Conservation (phyloP, 2,888 invertebrate species). For the Listrodromus nycthemerus region DNA sequence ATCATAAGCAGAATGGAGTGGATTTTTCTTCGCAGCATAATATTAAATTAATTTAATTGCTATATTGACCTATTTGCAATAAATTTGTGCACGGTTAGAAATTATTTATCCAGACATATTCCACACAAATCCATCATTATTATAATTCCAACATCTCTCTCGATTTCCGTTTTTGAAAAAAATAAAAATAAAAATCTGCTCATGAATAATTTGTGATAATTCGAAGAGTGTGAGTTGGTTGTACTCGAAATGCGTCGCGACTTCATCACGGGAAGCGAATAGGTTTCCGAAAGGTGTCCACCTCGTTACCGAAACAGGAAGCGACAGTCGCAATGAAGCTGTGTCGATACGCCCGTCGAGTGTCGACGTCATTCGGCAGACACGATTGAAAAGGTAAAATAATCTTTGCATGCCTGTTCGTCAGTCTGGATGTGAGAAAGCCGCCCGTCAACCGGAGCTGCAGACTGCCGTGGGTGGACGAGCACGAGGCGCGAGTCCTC, state of each 20-base stretch:
- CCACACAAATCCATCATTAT: too few species aligned
- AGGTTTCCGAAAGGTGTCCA: conserved; percentile 1
- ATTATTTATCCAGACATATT: too few species aligned
- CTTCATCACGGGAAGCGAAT: not conserved
- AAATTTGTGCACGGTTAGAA: too few species aligned
- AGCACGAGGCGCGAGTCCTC: conserved; percentile 38
- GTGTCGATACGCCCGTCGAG: not conserved
- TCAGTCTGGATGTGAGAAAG: conserved; percentile 44
- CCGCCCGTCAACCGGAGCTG: conserved; percentile 30
- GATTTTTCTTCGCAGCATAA: too few species aligned
- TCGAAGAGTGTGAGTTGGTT: too few species aligned
- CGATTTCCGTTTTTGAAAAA: too few species aligned
- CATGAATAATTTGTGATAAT: too few species aligned
- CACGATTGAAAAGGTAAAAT: conserved; percentile 47
- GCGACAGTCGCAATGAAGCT: conserved; percentile 27
- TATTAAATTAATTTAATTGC: too few species aligned
- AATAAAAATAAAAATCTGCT: not conserved
- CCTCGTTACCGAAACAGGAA: conserved; percentile 3
- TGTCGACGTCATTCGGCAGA: conserved; percentile 39
- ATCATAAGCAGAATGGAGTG: too few species aligned
- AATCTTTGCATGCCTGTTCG: conserved; percentile 32
- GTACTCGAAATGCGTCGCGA: not conserved
- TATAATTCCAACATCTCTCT: too few species aligned
- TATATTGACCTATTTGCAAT: too few species aligned
- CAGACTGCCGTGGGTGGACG: conserved; percentile 63